Evolutionary conservation across 1,140 invertebrate species (phyloP).

Genomic region (Zaprionus capensis): DNA sequence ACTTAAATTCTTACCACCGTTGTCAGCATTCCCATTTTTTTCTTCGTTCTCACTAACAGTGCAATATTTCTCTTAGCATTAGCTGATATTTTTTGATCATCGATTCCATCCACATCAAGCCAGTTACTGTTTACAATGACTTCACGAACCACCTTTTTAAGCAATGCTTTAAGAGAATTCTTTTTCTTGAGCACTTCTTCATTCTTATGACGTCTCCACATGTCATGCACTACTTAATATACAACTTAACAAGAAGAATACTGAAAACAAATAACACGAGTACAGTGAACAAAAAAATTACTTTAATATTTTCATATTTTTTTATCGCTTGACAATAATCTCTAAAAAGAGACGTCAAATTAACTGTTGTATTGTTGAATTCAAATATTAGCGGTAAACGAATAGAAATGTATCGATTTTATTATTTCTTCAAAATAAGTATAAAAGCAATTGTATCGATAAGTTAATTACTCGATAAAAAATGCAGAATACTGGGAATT

Average conservation of each 20-base stretch:
- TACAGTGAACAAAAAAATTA: neutral
- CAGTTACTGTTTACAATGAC: constrained; percentile 51
- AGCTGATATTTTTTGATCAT: neutral
- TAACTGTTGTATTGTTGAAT: neutral
- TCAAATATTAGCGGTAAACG: neutral
- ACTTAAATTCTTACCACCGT: constrained; percentile 21
- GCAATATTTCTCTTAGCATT: constrained; percentile 19
- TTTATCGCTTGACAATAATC: neutral
- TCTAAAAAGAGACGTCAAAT: neutral
- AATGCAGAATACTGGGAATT: neutral
- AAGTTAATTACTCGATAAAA: neutral
- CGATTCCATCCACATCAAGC: constrained; percentile 31
- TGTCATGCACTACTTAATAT: constrained; percentile 2
- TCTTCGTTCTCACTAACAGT: constrained; percentile 17
- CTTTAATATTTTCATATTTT: neutral
- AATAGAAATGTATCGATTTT: neutral
- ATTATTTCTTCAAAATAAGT: too few relatives aligned
- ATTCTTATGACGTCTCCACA: constrained; percentile 34
- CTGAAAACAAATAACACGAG: neutral
- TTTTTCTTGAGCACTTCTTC: constrained; percentile 17
- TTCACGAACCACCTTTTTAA: constrained; percentile 51
- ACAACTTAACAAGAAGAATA: constrained; percentile 1
- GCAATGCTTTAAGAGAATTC: constrained; percentile 14
- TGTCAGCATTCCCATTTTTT: constrained; percentile 42
- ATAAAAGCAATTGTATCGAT: neutral